These are phyloP conservation scores for Nemotelus nigrinus DNA, from an alignment of 2,888 invertebrate species.

Conservation along the genomic window DNA sequence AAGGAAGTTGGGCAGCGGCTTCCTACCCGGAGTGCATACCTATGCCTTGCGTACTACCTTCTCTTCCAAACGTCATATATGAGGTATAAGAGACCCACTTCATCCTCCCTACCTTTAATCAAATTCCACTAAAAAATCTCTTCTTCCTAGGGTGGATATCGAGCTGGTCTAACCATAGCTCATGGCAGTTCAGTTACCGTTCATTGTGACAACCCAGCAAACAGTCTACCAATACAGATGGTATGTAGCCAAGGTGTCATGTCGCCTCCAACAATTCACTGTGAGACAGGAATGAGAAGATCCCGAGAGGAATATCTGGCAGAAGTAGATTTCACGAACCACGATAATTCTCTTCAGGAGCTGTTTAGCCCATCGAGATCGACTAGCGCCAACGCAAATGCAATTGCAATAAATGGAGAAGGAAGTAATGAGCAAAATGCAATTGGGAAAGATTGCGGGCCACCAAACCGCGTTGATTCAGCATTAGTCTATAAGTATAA, in stretches of 20 bases:
- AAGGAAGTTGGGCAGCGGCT: conserved; percentile 83
- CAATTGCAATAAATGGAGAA: conserved; percentile 32
- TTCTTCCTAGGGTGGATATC: conserved; percentile 78
- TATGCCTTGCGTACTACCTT: conserved; percentile 64
- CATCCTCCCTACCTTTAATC: background rate
- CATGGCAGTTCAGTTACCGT: conserved; percentile 82
- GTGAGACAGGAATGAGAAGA: conserved; percentile 60
- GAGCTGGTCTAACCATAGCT: conserved; percentile 81
- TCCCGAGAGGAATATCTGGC: conserved; percentile 60
- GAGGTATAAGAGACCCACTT: conserved; percentile 55
- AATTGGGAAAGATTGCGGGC: conserved; percentile 58
- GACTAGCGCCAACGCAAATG: conserved; percentile 39
- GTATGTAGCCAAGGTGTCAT: conserved; percentile 61
- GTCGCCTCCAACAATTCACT: conserved; percentile 61
- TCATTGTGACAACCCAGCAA: conserved; percentile 71
- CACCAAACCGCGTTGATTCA: conserved; percentile 75
- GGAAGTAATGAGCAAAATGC: conserved; percentile 36
- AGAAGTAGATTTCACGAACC: conserved; percentile 52
- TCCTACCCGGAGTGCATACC: conserved; percentile 81
- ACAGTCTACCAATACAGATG: conserved; percentile 66
- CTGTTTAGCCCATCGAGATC: conserved; percentile 37
- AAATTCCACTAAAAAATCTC: background rate
- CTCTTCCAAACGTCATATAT: conserved; percentile 61
- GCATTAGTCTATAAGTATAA: conserved; percentile 73
- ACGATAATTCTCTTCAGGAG: conserved; percentile 52